Conservation (phyloP, 92 coral and sea anemone genomes). For the Ricordea florida region DNA sequence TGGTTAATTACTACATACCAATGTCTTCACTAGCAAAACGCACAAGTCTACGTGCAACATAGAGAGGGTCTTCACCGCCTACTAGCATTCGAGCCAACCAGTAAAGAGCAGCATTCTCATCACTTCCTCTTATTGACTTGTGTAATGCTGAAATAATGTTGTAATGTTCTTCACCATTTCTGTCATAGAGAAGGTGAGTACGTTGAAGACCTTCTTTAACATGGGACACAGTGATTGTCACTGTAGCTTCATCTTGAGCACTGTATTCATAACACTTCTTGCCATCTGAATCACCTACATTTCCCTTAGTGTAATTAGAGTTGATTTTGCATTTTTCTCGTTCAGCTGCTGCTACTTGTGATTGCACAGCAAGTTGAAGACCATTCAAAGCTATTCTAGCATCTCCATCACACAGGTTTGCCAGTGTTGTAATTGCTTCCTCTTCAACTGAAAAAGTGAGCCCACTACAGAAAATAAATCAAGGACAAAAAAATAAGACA, state of each 20-base stretch:
- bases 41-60: conserved; percentile 90
- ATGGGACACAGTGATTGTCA: conserved; percentile 65
- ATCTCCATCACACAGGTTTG: conserved; percentile 96
- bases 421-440: conserved; percentile 73
- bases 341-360: conserved; percentile 67
- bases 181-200: conserved; percentile 88
- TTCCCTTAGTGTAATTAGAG: not conserved
- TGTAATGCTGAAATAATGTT: conserved; percentile 95
- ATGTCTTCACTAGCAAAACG: conserved; percentile 97
- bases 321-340: not conserved
- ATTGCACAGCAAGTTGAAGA: conserved; percentile 92
- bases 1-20: too few species aligned
- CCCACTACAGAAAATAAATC: not conserved
- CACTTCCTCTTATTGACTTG: conserved; percentile 94
- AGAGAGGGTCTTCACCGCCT: conserved; percentile 97
- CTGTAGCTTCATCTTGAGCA: not conserved
- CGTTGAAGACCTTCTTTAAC: conserved; percentile 90
- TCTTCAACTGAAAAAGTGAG: conserved; percentile 54
- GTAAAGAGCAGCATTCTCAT: conserved; percentile 93
- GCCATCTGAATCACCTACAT: not conserved
- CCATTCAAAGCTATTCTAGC: conserved; percentile 98
- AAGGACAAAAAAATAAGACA: too few species aligned
- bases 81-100: conserved; percentile 97
- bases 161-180: conserved; percentile 93
- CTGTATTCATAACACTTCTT: not conserved